Evolutionary conservation across 2,113 vertebrate species (phyloP), one percentile per base, ranked within the genome.

Genomic region (Oxygymnocypris stewartii): DNA sequence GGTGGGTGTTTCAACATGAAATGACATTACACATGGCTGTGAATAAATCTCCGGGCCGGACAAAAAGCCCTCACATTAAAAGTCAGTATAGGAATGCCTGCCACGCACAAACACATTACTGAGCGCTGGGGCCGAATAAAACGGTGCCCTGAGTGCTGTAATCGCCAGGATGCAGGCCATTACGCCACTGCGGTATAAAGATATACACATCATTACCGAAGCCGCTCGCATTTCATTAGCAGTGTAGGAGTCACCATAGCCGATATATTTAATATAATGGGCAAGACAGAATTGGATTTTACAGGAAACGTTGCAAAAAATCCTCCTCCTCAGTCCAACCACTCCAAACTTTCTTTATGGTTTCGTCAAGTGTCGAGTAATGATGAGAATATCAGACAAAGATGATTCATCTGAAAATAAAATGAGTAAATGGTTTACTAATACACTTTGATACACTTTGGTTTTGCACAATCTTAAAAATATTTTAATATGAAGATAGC

Each of bases 61-160:
- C 57, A 88, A 78, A 87, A 88, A 74, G 84, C 83, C 85, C 85
- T 88, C 69, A 85, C 75, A 84, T 88, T 59, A 51, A 86, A 73
- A 63, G 49, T 73, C 81, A 28, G 51, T 79, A 85, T 42, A 88
- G 84, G 84, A 87, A 87, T 79, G 74, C 73, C 83, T 77, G 83
- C 59, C 79, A 82, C 61, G 79, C 85, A 74, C 49, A 67, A 73
- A 78, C 67, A 69, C 87, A 84, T 54, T 77, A 65, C 87, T 63
- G 79, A 76, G 80, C 67, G 47, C 74, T 49, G 79, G 44, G 73
- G 85, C 78, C 73, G 9, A 51, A 57, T 79, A 74, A 78, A 65
- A 80, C 63, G 63, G 42, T 44, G 81, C 81, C 81, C 81, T 69
- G 81, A 82, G 81, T 69, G 63, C 81, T 51, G 81, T 71, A 82